Evolutionary conservation across 2,888 invertebrate genomes (phyloP).

Genomic region (Nephrocerus scutellatus): DNA sequence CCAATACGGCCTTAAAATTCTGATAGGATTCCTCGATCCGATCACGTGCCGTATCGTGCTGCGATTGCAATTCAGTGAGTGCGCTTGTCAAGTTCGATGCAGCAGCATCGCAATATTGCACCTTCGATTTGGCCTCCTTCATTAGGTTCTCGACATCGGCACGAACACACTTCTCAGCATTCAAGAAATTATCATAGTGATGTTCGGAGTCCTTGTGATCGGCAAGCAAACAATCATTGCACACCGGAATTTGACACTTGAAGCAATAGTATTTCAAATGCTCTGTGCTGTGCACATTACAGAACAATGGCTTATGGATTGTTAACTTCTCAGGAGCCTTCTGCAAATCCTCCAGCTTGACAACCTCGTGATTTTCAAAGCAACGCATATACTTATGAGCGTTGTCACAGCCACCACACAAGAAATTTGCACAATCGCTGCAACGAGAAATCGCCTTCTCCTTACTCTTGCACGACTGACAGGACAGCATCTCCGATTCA

Average conservation of each 20-base stretch:
- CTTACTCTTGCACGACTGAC: slow-evolving; percentile 93
- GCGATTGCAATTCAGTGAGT: slow-evolving; percentile 77
- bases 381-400: slow-evolving; percentile 96
- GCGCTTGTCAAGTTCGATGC: slow-evolving; percentile 69
- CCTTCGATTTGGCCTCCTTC: slow-evolving; percentile 67
- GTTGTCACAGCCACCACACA: slow-evolving; percentile 89
- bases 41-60: slow-evolving; percentile 77
- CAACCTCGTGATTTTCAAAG: slow-evolving; percentile 90
- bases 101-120: slow-evolving; percentile 68
- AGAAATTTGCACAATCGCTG: slow-evolving; percentile 88
- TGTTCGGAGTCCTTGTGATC: slow-evolving; percentile 80
- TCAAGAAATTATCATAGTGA: slow-evolving; percentile 72
- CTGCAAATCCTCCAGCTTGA: slow-evolving; percentile 79
- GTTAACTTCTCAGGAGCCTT: slow-evolving; percentile 68
- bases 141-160: slow-evolving; percentile 70
- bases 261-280: slow-evolving; percentile 82
- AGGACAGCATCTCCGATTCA: slow-evolving; percentile 62
- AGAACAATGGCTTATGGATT: slow-evolving; percentile 84
- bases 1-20: slow-evolving; percentile 73
- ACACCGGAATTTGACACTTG: slow-evolving; percentile 77
- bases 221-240: slow-evolving; percentile 76
- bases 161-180: slow-evolving; percentile 70
- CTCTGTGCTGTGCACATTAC: slow-evolving; percentile 73
- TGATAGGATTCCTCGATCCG: slow-evolving; percentile 74
- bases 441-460: slow-evolving; percentile 91